Evolutionary conservation across 2,797 vertebrate genomes (phyloP).

Genomic region (Sebastes melanostomus): DNA sequence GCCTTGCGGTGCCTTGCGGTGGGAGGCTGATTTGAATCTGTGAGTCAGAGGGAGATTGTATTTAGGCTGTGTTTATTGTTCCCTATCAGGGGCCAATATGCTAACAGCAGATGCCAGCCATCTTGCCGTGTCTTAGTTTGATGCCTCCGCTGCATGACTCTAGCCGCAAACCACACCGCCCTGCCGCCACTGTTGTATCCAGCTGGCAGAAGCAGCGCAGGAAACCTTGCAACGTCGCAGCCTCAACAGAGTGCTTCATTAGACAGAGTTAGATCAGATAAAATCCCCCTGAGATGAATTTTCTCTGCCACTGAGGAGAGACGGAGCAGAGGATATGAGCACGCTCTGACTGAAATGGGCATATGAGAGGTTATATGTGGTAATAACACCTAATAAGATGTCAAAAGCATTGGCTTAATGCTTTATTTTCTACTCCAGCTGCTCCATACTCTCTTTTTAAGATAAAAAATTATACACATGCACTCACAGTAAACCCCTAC

Average conservation of each 20-base stretch:
- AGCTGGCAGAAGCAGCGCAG: constrained; percentile 46
- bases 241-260: constrained; percentile 62
- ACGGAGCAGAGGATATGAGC: constrained; percentile 26
- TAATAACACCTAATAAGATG: constrained; percentile 61
- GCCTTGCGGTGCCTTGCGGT: constrained; percentile 22
- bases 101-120: constrained; percentile 60
- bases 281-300: constrained; percentile 60
- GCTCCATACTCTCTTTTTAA: constrained; percentile 4
- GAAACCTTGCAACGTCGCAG: constrained; percentile 23
- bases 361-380: constrained; percentile 42
- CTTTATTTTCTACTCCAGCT: constrained; percentile 39
- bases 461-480: background rate
- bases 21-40: constrained; percentile 55
- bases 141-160: constrained; percentile 48
- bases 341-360: constrained; percentile 29
- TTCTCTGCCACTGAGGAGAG: constrained; percentile 40
- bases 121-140: constrained; percentile 62
- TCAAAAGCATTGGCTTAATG: constrained; percentile 31
- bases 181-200: constrained; percentile 23
- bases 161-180: constrained; percentile 22
- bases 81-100: constrained; percentile 58
- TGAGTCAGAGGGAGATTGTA: constrained; percentile 49
- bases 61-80: constrained; percentile 68
- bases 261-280: constrained; percentile 65
- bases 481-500: background rate